Evolutionary conservation across 2,113 vertebrate genomes (phyloP).

Genomic region (Misgurnus mizolepis): DNA sequence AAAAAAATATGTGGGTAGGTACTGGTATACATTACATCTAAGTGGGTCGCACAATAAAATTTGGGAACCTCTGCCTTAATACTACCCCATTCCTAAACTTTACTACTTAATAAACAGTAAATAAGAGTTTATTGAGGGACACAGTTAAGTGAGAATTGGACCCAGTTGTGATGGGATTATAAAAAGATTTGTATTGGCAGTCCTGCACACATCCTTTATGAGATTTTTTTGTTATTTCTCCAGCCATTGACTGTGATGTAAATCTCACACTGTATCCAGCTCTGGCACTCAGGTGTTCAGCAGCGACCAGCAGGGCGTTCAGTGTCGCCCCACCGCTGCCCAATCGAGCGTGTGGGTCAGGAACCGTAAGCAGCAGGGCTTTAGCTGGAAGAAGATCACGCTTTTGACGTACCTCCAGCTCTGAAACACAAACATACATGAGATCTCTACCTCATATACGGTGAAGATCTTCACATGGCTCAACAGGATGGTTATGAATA

Average conservation of each 20-base stretch:
- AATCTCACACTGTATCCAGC: conserved; percentile 83
- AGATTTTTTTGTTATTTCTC: background rate
- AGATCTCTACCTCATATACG: too few relatives aligned
- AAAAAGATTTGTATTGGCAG: background rate
- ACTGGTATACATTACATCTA: too few relatives aligned
- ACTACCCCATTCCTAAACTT: too few relatives aligned
- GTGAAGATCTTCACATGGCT: too few relatives aligned
- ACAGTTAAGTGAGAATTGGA: too few relatives aligned
- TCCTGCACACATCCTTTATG: background rate
- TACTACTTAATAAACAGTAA: too few relatives aligned
- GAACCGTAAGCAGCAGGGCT: conserved; percentile 80
- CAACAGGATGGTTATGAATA: too few relatives aligned
- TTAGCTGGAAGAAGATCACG: conserved; percentile 71
- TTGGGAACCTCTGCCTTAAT: too few relatives aligned
- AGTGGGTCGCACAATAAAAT: too few relatives aligned
- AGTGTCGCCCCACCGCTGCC: conserved; percentile 94
- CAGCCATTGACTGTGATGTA: background rate
- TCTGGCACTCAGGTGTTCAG: conserved; percentile 87
- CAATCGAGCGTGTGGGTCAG: conserved; percentile 79
- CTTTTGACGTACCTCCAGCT: conserved; percentile 84
- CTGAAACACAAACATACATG: conserved; percentile 62
- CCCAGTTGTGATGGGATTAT: too few relatives aligned
- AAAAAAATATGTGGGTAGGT: too few relatives aligned
- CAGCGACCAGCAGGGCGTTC: conserved; percentile 90
- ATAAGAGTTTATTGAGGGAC: too few relatives aligned